A percentile compares a stretch with the other conserved stretches of the same genome.
phyloP scores from a whole-genome alignment of 2,113 vertebrate genomes.

The Psittacus erithacus region DNA sequence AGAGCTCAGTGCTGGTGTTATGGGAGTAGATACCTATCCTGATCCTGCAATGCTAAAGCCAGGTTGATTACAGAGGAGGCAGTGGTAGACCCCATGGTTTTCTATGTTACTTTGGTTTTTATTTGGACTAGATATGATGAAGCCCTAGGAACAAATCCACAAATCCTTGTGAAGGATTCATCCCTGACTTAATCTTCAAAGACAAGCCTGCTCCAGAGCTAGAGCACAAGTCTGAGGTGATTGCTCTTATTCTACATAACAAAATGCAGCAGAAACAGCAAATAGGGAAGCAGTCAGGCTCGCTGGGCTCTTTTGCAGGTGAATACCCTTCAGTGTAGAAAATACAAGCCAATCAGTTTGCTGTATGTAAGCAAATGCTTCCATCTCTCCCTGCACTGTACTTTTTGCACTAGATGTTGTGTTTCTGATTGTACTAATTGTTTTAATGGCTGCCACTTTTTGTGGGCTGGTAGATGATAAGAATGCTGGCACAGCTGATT shows the following conservation, averaged over 20 bases:
- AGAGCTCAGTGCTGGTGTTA: background rate
- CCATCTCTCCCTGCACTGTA: background rate
- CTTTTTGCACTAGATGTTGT: background rate
- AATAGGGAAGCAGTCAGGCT: background rate
- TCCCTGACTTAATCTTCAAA: background rate
- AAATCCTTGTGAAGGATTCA: background rate
- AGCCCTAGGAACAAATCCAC: background rate
- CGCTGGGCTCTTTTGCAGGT: background rate
- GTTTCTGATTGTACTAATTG: background rate
- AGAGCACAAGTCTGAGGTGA: background rate
- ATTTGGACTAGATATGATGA: background rate
- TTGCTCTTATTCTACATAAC: background rate
- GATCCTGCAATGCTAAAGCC: background rate
- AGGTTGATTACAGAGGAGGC: background rate
- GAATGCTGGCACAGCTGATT: background rate
- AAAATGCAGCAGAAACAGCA: accelerated
- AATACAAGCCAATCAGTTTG: background rate
- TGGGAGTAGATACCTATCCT: background rate
- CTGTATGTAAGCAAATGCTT: background rate
- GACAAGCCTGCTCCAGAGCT: background rate
- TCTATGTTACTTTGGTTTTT: background rate
- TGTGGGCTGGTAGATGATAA: background rate
- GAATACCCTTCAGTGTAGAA: background rate
- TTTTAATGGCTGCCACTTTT: background rate
- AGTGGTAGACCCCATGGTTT: background rate